Evolutionary conservation across 2,888 invertebrate genomes (phyloP).

Genomic region (Apantesis nais): DNA sequence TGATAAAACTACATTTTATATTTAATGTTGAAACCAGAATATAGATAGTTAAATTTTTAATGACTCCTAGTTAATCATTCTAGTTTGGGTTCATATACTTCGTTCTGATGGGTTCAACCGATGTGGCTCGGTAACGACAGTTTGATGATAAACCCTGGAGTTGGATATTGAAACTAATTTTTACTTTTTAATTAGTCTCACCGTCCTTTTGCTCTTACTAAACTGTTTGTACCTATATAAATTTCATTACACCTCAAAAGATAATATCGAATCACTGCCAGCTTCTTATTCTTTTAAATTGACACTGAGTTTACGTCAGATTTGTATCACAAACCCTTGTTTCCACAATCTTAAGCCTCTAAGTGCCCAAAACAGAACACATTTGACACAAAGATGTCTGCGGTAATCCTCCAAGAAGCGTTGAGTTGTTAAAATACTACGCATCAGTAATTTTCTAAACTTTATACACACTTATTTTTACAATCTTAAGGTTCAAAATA

Average conservation of each 20-base stretch:
- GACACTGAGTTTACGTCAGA: slow-evolving; percentile 24
- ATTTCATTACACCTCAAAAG: background rate
- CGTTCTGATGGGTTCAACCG: too few species aligned
- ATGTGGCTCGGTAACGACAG: too few species aligned
- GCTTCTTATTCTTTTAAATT: background rate
- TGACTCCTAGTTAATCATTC: too few species aligned
- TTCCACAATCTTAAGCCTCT: slow-evolving; percentile 42
- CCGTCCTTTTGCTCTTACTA: background rate
- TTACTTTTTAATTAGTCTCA: too few species aligned
- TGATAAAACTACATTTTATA: too few species aligned
- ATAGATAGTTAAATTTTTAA: too few species aligned
- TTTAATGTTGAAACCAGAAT: too few species aligned
- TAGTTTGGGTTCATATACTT: too few species aligned
- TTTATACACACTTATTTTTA: slow-evolving; percentile 10
- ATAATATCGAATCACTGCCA: background rate
- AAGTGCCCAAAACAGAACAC: slow-evolving; percentile 45
- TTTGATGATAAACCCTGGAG: too few species aligned
- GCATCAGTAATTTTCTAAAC: slow-evolving; percentile 61
- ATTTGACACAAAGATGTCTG: slow-evolving; percentile 41
- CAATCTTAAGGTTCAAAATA: slow-evolving; percentile 47
- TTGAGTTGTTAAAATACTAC: slow-evolving; percentile 72
- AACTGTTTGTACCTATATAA: background rate
- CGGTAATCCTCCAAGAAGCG: slow-evolving; percentile 65
- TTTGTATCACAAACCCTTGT: slow-evolving; percentile 33
- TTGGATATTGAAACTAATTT: too few species aligned